Evolutionary conservation across 1,140 invertebrate genomes (phyloP).

Genomic region (Campoletis sonorensis): DNA sequence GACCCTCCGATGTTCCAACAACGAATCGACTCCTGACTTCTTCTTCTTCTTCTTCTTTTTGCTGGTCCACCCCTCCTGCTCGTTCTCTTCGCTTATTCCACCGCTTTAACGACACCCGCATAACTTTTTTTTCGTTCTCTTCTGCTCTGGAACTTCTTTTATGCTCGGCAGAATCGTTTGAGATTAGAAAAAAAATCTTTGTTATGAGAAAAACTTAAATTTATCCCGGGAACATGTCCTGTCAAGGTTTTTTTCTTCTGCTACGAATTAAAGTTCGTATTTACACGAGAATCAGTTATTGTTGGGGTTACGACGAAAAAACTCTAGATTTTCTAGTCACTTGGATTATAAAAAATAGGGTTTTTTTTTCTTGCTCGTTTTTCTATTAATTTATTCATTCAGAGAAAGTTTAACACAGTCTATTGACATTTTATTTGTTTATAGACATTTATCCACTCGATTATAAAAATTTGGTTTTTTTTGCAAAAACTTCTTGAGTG

Average conservation of each 20-base stretch:
- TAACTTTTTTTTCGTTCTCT: background rate
- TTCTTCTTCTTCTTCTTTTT: no score
- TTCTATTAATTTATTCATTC: background rate
- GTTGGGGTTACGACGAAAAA: no score
- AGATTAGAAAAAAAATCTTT: background rate
- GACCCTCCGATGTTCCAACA: conserved; percentile 35
- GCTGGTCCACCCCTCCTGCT: background rate
- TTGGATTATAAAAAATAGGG: no score
- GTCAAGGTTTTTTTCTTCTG: no score
- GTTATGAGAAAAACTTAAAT: background rate
- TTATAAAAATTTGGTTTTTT: no score
- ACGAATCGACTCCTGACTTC: background rate
- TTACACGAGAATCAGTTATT: background rate
- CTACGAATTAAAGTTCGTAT: background rate
- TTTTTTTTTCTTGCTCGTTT: no score
- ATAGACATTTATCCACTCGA: background rate
- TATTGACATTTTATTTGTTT: background rate
- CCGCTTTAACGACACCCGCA: conserved; percentile 32
- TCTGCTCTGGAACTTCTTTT: background rate
- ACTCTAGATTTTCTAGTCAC: no score
- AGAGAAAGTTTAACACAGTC: background rate
- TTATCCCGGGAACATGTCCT: no score
- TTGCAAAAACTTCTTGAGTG: background rate
- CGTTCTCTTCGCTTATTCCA: no score
- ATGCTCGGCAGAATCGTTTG: background rate